phyloP scores from a whole-genome alignment of 2,888 invertebrate species.

The Chymomyza fuscimana region DNA sequence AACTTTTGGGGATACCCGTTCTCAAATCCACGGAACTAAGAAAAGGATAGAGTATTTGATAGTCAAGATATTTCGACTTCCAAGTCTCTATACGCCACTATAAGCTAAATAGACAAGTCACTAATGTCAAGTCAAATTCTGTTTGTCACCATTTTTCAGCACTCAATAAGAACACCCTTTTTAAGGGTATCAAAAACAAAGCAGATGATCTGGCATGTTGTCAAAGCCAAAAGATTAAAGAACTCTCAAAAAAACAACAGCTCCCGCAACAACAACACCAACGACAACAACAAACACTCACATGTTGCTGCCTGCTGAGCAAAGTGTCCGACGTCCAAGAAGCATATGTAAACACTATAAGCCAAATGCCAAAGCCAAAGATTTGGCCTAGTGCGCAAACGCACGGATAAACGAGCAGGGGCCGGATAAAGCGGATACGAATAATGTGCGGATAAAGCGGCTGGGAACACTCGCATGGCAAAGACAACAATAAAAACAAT shows the following conservation, averaged over 20 bases:
- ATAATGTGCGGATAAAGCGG: conserved; percentile 45
- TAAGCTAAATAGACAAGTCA: too few species aligned
- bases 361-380: conserved; percentile 26
- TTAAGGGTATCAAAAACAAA: conserved; percentile 34
- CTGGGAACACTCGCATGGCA: conserved; percentile 52
- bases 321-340: background rate
- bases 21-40: too few species aligned
- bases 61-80: too few species aligned
- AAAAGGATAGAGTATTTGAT: too few species aligned
- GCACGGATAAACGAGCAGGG: conserved; percentile 51
- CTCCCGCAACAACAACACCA: conserved; percentile 20
- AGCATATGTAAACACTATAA: conserved; percentile 17
- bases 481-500: background rate
- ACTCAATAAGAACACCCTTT: background rate
- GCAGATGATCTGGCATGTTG: conserved; percentile 7
- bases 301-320: conserved; percentile 5
- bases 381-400: conserved; percentile 42
- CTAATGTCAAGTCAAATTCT: too few species aligned
- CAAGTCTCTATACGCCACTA: too few species aligned
- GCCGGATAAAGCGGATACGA: conserved; percentile 50
- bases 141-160: background rate
- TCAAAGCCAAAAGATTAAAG: conserved; percentile 39
- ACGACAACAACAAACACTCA: conserved; percentile 5
- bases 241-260: conserved; percentile 18
- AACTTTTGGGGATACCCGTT: too few species aligned